Conservation (phyloP, 2,888 invertebrate genomes). For the Bedellia somnulentella region DNA sequence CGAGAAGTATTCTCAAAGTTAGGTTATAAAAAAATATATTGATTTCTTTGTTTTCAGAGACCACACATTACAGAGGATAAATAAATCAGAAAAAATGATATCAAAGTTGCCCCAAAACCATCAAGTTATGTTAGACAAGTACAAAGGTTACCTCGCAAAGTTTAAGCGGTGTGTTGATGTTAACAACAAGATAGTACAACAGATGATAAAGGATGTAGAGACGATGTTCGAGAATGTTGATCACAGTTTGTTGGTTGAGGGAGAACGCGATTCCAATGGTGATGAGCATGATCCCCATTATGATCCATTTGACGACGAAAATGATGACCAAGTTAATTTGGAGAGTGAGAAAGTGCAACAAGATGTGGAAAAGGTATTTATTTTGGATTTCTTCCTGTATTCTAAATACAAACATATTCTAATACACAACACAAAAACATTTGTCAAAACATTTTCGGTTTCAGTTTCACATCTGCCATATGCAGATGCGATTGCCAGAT, state of each 20-base stretch:
- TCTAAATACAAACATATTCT: too few relatives aligned
- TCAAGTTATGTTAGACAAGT: constrained; percentile 73
- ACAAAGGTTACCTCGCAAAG: constrained; percentile 72
- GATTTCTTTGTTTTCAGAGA: constrained; percentile 42
- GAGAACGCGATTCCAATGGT: too few relatives aligned
- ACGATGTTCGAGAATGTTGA: constrained; percentile 81
- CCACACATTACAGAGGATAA: constrained; percentile 75
- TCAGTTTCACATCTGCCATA: too few relatives aligned
- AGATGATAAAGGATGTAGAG: constrained; percentile 78
- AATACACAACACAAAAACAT: too few relatives aligned
- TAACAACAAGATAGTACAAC: constrained; percentile 65
- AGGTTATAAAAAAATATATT: too few relatives aligned
- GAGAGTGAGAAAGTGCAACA: constrained; percentile 50
- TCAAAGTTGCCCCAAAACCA: constrained; percentile 73
- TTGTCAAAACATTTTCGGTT: too few relatives aligned
- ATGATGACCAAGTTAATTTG: constrained; percentile 20
- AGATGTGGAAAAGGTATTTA: constrained; percentile 46
- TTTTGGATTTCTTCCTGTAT: neutral
- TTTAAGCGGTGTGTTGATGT: constrained; percentile 80
- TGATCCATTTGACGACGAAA: constrained; percentile 24
- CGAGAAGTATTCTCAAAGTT: too few relatives aligned
- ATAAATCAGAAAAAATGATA: constrained; percentile 75
- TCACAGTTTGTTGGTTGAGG: constrained; percentile 19
- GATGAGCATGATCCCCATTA: too few relatives aligned
- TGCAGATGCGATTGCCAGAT: too few relatives aligned